These are phyloP conservation scores for Adela reaumurella DNA, from an alignment of 2,888 invertebrate genomes.

Conservation along the genomic window DNA sequence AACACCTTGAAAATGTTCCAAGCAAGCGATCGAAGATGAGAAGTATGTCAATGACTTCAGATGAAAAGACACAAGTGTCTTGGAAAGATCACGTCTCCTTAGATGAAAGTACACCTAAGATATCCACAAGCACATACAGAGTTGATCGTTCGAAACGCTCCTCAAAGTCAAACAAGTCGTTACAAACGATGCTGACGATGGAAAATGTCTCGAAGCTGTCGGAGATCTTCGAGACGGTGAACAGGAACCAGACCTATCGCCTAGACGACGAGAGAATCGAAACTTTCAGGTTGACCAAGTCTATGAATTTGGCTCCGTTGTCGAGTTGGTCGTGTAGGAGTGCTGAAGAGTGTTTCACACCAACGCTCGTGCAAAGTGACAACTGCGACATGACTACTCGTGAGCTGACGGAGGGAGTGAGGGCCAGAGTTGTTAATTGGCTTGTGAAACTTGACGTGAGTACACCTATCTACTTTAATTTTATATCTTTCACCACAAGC, in stretches of 20 bases:
- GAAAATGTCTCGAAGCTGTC: neutral
- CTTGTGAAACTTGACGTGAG: neutral
- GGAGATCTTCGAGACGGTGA: neutral
- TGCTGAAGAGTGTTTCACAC: neutral
- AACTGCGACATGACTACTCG: neutral
- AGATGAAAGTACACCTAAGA: neutral
- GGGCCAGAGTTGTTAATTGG: neutral
- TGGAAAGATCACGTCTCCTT: neutral
- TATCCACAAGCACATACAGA: neutral
- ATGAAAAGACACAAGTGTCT: neutral
- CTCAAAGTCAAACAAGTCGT: neutral
- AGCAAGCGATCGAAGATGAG: no score
- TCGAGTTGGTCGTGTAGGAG: neutral
- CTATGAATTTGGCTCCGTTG: neutral
- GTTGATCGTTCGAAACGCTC: neutral
- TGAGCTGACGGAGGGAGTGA: neutral
- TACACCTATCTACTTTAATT: no score
- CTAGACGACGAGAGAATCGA: neutral
- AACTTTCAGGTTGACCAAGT: neutral
- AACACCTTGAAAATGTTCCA: no score
- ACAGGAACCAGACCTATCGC: neutral
- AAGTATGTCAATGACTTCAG: neutral
- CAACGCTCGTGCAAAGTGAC: neutral
- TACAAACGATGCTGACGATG: neutral
- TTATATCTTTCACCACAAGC: no score